phyloP scores from a whole-genome alignment of 2,888 invertebrate genomes.

The Leptarthrus brevirostris region DNA sequence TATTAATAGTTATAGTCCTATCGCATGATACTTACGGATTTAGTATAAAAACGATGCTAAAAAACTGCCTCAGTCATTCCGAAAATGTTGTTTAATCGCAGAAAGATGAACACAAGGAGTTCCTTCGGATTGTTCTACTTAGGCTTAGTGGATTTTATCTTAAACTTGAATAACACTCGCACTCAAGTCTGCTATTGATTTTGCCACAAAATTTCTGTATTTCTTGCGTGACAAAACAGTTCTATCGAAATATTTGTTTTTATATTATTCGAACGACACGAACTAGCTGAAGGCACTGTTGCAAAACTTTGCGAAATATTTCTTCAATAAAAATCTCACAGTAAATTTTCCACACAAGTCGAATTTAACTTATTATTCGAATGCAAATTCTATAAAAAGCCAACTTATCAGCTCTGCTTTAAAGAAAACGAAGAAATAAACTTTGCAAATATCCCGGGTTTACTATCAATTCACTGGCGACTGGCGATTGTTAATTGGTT shows the following conservation, averaged over 20 bases:
- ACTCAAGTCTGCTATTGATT: background rate
- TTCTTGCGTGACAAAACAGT: background rate
- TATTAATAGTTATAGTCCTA: too few species aligned
- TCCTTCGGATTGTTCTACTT: background rate
- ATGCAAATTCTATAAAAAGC: background rate
- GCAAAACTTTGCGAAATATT: too few species aligned
- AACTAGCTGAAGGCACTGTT: too few species aligned
- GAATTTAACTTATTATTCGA: background rate
- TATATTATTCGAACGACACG: background rate
- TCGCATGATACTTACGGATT: conserved; percentile 24
- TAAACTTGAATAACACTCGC: background rate
- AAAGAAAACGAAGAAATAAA: background rate
- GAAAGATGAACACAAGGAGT: background rate
- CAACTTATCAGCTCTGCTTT: too few species aligned
- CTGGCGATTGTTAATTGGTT: background rate
- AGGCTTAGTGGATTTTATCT: background rate
- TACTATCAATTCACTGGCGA: background rate
- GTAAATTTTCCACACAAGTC: background rate
- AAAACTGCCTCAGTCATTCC: conserved; percentile 30
- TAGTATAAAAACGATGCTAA: conserved; percentile 30
- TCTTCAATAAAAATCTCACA: background rate
- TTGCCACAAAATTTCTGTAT: background rate
- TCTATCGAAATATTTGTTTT: background rate
- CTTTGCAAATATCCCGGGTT: background rate
- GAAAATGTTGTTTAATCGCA: background rate